Evolutionary conservation across 2,113 vertebrate species (phyloP).

Genomic region (Machaerirhynchus nigripectus): DNA sequence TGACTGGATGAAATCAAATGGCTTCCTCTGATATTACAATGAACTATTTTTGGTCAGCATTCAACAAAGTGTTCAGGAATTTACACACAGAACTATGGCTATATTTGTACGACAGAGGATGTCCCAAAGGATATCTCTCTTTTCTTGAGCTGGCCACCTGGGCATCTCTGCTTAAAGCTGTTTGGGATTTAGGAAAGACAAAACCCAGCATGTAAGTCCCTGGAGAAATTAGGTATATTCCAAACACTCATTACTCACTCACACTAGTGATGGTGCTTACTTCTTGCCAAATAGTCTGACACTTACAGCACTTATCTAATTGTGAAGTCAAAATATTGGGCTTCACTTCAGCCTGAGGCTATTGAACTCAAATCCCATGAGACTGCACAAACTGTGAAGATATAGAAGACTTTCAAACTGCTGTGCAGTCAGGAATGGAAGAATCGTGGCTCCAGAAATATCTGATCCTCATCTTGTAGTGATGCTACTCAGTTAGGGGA

Average conservation of each 20-base stretch:
- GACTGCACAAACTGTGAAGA: background rate
- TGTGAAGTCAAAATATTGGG: background rate
- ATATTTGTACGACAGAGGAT: constrained; percentile 4
- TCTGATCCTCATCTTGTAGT: background rate
- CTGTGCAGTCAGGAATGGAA: background rate
- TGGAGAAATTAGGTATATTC: background rate
- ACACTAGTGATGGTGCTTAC: background rate
- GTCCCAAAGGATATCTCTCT: background rate
- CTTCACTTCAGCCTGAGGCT: background rate
- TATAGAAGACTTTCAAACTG: background rate
- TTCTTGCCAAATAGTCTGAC: background rate
- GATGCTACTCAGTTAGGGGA: background rate
- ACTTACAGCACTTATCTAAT: background rate
- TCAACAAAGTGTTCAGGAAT: background rate
- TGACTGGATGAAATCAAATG: constrained; percentile 21
- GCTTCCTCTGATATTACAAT: constrained; percentile 17
- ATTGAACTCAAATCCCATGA: background rate
- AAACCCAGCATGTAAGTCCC: background rate
- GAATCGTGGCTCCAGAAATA: background rate
- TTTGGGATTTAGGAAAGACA: background rate
- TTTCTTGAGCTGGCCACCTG: constrained; percentile 1
- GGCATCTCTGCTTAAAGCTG: background rate
- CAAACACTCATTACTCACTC: background rate
- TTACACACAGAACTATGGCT: background rate
- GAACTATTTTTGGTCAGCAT: constrained; percentile 15